Percentiles rank a stretch among this genome's conserved stretches.
Conservation (phyloP, 2,888 invertebrate species). For the Nineta flava region DNA sequence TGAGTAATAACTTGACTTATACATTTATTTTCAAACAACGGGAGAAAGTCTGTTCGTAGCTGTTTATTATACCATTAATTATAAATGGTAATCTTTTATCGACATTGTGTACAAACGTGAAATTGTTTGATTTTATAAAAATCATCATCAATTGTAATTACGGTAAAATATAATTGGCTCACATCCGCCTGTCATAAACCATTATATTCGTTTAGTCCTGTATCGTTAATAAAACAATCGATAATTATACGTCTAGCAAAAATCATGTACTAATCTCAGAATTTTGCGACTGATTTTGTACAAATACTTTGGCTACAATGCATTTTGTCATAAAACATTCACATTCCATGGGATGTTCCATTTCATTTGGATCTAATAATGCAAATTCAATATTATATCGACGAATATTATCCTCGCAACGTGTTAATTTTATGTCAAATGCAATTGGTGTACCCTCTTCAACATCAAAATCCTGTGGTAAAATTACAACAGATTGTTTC, state of each 20-base stretch:
- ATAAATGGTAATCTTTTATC: too few species aligned
- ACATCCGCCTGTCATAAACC: too few species aligned
- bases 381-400: constrained; percentile 55
- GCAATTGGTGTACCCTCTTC: constrained; percentile 48
- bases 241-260: background rate
- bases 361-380: constrained; percentile 46
- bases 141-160: too few species aligned
- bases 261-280: background rate
- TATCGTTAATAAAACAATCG: too few species aligned
- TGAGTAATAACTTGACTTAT: too few species aligned
- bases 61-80: too few species aligned
- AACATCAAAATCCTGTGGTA: constrained; percentile 46
- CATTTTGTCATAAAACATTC: constrained; percentile 63
- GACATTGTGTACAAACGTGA: too few species aligned
- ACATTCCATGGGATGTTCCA: constrained; percentile 66
- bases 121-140: too few species aligned
- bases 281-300: constrained; percentile 29
- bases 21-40: too few species aligned
- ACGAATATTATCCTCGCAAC: constrained; percentile 31
- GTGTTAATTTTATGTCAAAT: constrained; percentile 45
- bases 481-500: constrained; percentile 59
- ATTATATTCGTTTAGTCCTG: background rate
- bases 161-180: too few species aligned
- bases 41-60: too few species aligned
- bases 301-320: constrained; percentile 47